These are phyloP conservation scores for Leptodactylus fuscus DNA, from an alignment of 2,113 vertebrate genomes.

Conservation along the genomic window DNA sequence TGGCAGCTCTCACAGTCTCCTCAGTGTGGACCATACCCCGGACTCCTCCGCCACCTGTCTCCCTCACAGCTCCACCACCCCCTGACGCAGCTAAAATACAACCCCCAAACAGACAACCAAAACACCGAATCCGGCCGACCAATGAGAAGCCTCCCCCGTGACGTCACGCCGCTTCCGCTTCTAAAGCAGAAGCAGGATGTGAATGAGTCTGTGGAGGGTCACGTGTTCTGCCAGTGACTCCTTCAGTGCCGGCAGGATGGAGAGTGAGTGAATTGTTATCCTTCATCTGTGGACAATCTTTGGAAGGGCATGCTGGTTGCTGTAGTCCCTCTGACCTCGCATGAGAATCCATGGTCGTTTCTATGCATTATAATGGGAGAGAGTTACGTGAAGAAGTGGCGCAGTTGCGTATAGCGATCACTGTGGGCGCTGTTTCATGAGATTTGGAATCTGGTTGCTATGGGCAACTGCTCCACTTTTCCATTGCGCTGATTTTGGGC, in stretches of 20 bases:
- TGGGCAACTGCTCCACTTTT: no score
- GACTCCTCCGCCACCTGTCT: neutral
- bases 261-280: no score
- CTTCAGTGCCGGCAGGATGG: neutral
- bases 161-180: neutral
- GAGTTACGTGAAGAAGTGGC: no score
- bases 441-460: no score
- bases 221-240: neutral
- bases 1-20: neutral
- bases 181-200: neutral
- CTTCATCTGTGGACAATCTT: no score
- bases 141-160: neutral
- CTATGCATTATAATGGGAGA: no score
- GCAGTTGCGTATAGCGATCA: no score
- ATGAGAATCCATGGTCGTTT: no score
- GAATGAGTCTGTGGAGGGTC: neutral
- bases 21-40: neutral
- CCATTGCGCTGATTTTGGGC: no score
- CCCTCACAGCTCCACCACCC: neutral
- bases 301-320: neutral
- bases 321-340: neutral
- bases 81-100: constrained; percentile 40
- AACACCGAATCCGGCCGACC: neutral
- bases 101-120: neutral
- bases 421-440: no score